Conservation (phyloP, 2,888 invertebrate species). For the Melanophora roralis region DNA sequence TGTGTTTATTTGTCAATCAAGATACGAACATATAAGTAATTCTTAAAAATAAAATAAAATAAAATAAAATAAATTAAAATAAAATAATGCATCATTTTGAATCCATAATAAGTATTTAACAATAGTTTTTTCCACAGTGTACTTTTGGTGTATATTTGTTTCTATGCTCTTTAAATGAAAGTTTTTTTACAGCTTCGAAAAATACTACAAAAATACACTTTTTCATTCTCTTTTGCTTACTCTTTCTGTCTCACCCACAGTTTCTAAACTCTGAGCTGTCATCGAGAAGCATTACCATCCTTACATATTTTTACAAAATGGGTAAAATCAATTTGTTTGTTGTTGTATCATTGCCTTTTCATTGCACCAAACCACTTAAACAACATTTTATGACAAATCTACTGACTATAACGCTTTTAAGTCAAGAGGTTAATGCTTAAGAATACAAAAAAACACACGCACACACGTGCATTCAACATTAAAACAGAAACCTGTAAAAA, state of each 20-base stretch:
- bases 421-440: slow-evolving; percentile 29
- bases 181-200: background rate
- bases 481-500: slow-evolving; percentile 2
- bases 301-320: background rate
- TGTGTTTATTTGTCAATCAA: too few relatives aligned
- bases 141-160: slow-evolving; percentile 24
- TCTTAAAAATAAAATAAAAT: too few relatives aligned
- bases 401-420: background rate
- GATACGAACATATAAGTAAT: too few relatives aligned
- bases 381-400: background rate
- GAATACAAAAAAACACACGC: background rate
- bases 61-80: too few relatives aligned
- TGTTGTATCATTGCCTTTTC: background rate
- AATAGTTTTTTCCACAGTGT: slow-evolving; percentile 28
- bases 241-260: background rate
- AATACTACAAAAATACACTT: background rate
- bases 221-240: background rate
- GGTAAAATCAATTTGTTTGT: slow-evolving; percentile 52
- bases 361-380: slow-evolving; percentile 2
- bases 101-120: too few relatives aligned
- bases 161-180: background rate
- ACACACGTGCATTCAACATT: background rate
- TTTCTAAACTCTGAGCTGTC: background rate
- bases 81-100: too few relatives aligned
- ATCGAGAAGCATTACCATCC: background rate